Evolutionary conservation across 2,888 invertebrate species (phyloP), one percentile per base, ranked within the genome.

Genomic region (Eretmocerus hayati): DNA sequence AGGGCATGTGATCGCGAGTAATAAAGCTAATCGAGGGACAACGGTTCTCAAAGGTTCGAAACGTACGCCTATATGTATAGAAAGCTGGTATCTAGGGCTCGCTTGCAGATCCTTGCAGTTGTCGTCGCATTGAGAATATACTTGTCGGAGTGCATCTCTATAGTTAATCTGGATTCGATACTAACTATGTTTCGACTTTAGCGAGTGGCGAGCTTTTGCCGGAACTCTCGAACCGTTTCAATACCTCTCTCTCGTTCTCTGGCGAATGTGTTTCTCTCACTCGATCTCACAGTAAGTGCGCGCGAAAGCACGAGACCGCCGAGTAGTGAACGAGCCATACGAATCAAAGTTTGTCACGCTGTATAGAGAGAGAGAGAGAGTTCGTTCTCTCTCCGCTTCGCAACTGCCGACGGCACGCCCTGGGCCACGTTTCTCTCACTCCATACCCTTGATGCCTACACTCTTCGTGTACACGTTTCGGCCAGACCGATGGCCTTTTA

Each of bases 121-220:
- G n/a, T n/a, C n/a, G n/a, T n/a, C n/a, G n/a, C n/a, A n/a, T n/a
- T n/a, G n/a, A n/a, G n/a, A n/a, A n/a, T n/a, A n/a, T n/a, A n/a
- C n/a, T n/a, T n/a, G n/a, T n/a, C n/a, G n/a, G n/a, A n/a, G 5
- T 33, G 15, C 33, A 33, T 15, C 15, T 13, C 33, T 6, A n/a
- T 33, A 33, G n/a, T 33, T 15, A 15, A 33, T 33, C 33, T 15
- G n/a, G 33, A 15, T 33, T 33, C 33, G 33, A 9, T 13, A 54
- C 50, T 58, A 54, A 58, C 58, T 56, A 46, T 47, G 48, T 58
- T 58, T 56, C 56, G 55, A 53, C 54, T 56, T 47, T 52, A 6
- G 26, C 6, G 26, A 6, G 53, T 51, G 39, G 53, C 56, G 48
- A 20, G 33, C 42, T 8, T 16, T 8, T 16, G 15, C n/a, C 35